phyloP scores from a whole-genome alignment of 1,140 invertebrate species.

The Drosophila truncata region DNA sequence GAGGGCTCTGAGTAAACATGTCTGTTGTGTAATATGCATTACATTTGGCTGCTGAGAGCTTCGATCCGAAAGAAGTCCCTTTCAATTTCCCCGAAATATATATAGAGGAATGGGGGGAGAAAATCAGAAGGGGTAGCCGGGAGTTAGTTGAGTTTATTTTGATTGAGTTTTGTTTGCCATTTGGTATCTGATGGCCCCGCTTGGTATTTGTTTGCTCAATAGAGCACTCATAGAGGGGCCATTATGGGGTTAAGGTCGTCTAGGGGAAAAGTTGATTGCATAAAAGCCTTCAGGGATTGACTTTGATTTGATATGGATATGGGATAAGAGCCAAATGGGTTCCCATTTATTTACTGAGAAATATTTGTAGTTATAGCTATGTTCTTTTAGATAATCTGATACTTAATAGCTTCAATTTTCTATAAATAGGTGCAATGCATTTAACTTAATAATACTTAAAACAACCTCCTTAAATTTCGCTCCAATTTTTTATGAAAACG shows the following conservation, averaged over 20 bases:
- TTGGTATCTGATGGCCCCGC: conserved; percentile 36
- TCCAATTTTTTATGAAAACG: neutral
- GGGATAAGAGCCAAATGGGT: neutral
- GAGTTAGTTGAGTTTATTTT: conserved; percentile 43
- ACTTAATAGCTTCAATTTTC: neutral
- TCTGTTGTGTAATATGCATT: conserved; percentile 54
- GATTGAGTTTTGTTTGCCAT: conserved; percentile 67
- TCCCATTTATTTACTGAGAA: neutral
- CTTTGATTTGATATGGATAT: neutral
- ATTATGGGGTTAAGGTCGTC: conserved; percentile 28
- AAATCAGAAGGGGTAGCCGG: conserved; percentile 18
- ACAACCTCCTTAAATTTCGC: neutral
- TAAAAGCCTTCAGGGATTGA: too few relatives aligned
- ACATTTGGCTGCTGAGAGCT: conserved; percentile 53
- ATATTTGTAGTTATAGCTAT: neutral
- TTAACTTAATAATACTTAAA: too few relatives aligned
- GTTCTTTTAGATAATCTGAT: neutral
- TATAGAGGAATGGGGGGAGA: neutral
- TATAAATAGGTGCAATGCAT: too few relatives aligned
- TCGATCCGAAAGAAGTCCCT: conserved; percentile 45
- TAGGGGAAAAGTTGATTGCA: neutral
- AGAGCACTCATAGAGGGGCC: conserved; percentile 35
- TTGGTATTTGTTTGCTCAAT: conserved; percentile 44
- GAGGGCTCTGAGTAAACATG: conserved; percentile 47
- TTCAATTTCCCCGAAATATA: neutral